phyloP scores from a whole-genome alignment of 2,113 vertebrate genomes.

The Ciconia boyciana region DNA sequence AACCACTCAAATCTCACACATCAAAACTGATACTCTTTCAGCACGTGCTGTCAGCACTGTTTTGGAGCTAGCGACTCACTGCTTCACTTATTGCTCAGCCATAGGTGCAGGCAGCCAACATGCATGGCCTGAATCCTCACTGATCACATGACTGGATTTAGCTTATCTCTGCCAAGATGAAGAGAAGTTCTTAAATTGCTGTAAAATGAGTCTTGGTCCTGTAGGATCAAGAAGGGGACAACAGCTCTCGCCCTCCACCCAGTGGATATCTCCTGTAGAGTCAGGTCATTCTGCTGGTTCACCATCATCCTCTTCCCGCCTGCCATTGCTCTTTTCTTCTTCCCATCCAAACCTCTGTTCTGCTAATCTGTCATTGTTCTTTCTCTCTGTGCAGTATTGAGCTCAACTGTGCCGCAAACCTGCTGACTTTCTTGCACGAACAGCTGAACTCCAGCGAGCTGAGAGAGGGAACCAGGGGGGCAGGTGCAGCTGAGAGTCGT shows the following conservation, averaged over 20 bases:
- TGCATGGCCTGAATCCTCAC: background rate
- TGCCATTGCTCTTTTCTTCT: background rate
- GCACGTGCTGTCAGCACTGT: background rate
- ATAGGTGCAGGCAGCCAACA: rapidly evolving
- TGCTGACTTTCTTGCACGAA: background rate
- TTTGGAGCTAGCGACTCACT: background rate
- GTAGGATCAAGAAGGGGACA: background rate
- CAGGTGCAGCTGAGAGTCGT: background rate
- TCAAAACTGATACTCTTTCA: background rate
- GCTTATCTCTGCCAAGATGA: background rate
- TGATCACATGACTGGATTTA: background rate
- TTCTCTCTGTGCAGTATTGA: background rate
- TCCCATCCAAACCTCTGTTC: background rate
- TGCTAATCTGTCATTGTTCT: background rate
- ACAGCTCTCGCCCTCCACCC: rapidly evolving
- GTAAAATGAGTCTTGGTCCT: background rate
- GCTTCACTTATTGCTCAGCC: background rate
- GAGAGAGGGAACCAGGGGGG: background rate
- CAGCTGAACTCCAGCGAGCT: background rate
- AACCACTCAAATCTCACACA: background rate
- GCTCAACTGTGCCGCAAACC: background rate
- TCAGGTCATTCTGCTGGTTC: background rate
- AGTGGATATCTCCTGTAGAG: background rate
- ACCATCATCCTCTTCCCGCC: background rate
- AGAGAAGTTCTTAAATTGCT: background rate